These are phyloP conservation scores for Periparus ater DNA, from an alignment of 2,797 vertebrate species.

Conservation along the genomic window DNA sequence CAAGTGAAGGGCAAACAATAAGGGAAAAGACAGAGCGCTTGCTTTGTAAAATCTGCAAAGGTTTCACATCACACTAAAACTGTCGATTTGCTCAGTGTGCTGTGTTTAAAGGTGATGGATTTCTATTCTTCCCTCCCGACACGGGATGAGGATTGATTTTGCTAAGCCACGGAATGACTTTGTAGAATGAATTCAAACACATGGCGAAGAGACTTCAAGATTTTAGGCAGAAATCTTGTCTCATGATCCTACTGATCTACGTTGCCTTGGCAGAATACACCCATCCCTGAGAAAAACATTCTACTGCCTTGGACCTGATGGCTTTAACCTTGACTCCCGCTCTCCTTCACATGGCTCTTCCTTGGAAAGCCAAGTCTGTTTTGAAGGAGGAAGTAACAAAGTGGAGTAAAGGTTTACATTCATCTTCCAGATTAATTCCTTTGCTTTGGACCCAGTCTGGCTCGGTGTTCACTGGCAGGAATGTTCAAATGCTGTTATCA, in stretches of 20 bases:
- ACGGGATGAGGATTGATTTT: slow-evolving; percentile 30
- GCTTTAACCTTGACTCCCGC: slow-evolving; percentile 78
- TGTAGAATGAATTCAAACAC: slow-evolving; percentile 47
- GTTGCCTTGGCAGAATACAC: neutral
- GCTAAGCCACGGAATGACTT: slow-evolving; percentile 52
- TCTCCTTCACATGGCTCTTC: slow-evolving; percentile 55
- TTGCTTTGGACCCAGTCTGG: neutral
- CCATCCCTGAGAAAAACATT: neutral
- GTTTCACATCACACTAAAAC: slow-evolving; percentile 7
- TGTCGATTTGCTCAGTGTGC: neutral
- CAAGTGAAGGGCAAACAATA: slow-evolving; percentile 80
- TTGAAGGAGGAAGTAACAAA: neutral
- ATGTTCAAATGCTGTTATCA: neutral
- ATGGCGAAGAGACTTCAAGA: neutral
- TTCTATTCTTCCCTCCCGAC: neutral
- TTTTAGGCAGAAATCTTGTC: slow-evolving; percentile 25
- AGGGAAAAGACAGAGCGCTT: slow-evolving; percentile 50
- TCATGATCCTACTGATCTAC: neutral
- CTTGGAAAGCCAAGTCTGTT: slow-evolving; percentile 48
- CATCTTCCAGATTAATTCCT: neutral
- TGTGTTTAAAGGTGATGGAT: neutral
- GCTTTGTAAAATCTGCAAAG: slow-evolving; percentile 40
- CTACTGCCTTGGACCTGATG: slow-evolving; percentile 19
- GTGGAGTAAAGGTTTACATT: slow-evolving; percentile 9
- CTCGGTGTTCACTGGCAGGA: neutral